Evolutionary conservation across 2,797 vertebrate genomes (phyloP).

Genomic region (Gallinago stenura): DNA sequence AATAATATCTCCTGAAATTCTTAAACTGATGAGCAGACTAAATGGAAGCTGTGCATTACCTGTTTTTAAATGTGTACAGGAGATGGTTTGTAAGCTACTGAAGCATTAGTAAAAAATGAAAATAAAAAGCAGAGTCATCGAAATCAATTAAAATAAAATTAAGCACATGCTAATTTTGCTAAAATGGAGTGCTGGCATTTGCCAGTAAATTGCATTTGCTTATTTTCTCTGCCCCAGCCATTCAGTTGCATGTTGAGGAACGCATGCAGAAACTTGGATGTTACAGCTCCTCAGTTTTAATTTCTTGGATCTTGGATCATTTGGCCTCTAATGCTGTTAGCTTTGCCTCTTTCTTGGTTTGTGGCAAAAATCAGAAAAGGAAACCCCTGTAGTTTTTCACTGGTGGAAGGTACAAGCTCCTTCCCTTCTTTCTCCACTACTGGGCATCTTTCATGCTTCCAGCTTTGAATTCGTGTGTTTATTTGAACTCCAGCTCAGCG

Average conservation of each 20-base stretch:
- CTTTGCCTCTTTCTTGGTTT: not conserved
- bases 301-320: not conserved
- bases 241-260: not conserved
- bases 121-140: not conserved
- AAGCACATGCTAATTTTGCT: not conserved
- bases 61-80: not conserved
- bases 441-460: not conserved
- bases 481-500: not conserved
- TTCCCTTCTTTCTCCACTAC: not conserved
- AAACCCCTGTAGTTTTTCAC: not conserved
- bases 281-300: not conserved
- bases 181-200: not conserved
- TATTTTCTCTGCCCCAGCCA: not conserved
- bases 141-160: slow-evolving; percentile 7
- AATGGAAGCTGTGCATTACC: not conserved
- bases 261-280: not conserved
- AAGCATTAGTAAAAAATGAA: not conserved
- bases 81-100: not conserved
- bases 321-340: not conserved
- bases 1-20: not conserved
- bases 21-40: not conserved
- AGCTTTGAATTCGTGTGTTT: slow-evolving; percentile 15
- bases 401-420: not conserved
- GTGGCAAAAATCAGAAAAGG: not conserved
- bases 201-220: not conserved